Percentiles rank a stretch among this genome's conserved stretches.
Evolutionary conservation across 2,797 vertebrate species (phyloP).

Genomic region (Paguma larvata): DNA sequence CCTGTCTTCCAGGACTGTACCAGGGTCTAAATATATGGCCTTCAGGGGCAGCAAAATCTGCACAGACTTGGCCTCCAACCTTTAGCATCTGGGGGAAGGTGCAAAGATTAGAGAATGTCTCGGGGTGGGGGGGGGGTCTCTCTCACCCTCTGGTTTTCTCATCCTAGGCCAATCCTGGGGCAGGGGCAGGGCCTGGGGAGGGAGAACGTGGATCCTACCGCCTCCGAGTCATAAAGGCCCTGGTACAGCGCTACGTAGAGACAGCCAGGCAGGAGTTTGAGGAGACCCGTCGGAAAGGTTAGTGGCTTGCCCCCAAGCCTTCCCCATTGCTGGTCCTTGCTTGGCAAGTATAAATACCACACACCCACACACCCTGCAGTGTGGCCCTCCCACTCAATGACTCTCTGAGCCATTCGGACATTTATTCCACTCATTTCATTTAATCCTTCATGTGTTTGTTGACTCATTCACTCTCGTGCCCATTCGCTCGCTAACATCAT

Average conservation of each 20-base stretch:
- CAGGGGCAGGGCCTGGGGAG: slow-evolving; percentile 60
- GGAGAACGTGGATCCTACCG: slow-evolving; percentile 88
- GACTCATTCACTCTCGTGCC: background rate
- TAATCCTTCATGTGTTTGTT: background rate
- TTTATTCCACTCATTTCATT: background rate
- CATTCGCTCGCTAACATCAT: background rate
- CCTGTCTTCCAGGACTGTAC: background rate
- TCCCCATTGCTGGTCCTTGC: background rate
- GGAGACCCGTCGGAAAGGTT: slow-evolving; percentile 94
- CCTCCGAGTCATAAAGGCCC: slow-evolving; percentile 92
- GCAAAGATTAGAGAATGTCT: background rate
- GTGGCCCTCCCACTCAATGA: background rate
- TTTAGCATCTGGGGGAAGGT: background rate
- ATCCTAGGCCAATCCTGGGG: slow-evolving; percentile 78
- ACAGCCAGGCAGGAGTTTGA: slow-evolving; percentile 93
- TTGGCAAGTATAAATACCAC: background rate
- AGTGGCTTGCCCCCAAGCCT: background rate
- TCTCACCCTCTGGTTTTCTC: slow-evolving; percentile 18
- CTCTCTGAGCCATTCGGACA: background rate
- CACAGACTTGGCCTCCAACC: background rate
- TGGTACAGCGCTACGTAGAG: slow-evolving; percentile 95
- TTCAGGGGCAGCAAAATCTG: background rate
- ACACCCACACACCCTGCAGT: background rate
- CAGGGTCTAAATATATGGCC: background rate
- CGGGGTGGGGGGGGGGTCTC: background rate